Base-by-base conservation (phyloP, 1,140 invertebrate genomes). In the Chlorops oryzae region DNA sequence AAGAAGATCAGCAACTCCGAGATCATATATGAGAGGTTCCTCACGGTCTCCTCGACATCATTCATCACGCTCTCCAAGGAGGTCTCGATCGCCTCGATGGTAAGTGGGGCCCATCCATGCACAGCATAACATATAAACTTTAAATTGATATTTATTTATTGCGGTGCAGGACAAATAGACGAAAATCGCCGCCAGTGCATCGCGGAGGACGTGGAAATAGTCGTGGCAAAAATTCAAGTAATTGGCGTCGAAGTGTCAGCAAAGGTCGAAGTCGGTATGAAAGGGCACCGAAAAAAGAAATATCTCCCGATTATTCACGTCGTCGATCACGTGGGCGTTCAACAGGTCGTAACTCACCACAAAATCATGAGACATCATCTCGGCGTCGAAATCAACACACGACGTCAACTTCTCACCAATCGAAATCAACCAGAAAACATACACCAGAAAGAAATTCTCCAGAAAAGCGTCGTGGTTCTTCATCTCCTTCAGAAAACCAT, bases 61-160 rank as follows among this genome's bases (percentile, higher is more conserved):
- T 22, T 57, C 64, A 0, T 70, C 67, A 9, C 56, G 68, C 18
- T 71, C 68, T 1, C 66, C 66, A 13, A 69, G 65, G 5, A 63
- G 66, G 12, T 69, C 65, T 10, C 59, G 65, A 18, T 69, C 66
- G 3, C 67, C 67, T 9, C 65, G 67, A 46, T 55, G 67, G 67
- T 70, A 50, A 57, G 55, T 46, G 10, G 17, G n/a, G 32, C 4
- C 3, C 17, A 20, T n/a, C 44, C 27, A 5, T n/a, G n/a, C 17
- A 43, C 41, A 23, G 9, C 23, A 9, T 43, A 21, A 12, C 25
- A 50, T 15, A 28, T n/a, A 35, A 25, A 5, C 32, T 28, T 17
- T 27, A 41, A 28, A 15, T 5, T 39, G 5, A 37, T 4, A 51
- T 44, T 51, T 51, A 22, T 27, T 9, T 13, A 37, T 27, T 50